Base-by-base conservation (phyloP, 2,888 invertebrate genomes). In the Eristalinus aeneus region DNA sequence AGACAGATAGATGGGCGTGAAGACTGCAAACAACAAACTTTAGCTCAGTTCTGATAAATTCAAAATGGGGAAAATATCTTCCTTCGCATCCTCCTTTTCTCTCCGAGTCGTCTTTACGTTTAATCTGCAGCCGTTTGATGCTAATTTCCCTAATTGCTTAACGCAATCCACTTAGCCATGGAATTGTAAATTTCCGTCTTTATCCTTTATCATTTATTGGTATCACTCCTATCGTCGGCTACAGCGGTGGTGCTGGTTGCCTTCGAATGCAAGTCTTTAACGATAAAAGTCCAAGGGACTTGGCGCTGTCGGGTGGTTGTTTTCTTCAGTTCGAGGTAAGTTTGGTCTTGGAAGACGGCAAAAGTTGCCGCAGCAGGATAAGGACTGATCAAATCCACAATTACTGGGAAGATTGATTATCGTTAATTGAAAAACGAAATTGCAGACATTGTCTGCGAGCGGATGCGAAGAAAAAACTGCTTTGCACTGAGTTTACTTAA, bases 101-200 rank as follows among this genome's bases (percentile, higher is more conserved):
- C 31, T 12, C 67, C 68, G 11, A 46, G 36, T 60, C 36, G 54
- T 73, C 72, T 81, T 80, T 81, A 63, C 67, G 61, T 72, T 81
- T 81, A 85, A 85, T 81, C 85, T 80, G 68, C 75, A 82, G 77
- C 82, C 79, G 83, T 88, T 88, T 79, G 74, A 83, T 83, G 84
- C 77, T 82, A 88, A 88, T 88, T 88, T 81, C 73, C 83, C 78
- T 88, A 88, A 88, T 88, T 84, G 83, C 77, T 85, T 78, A 85
- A 88, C 87, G 87, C 84, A 85, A 88, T 88, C 84, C 88, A 84
- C 78, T 85, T 88, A 85, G 78, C 77, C 73, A 63, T 67, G 84
- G 80, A 84, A 87, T 88, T 74, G 74, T 80, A 84, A 84, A 84
- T 79, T 80, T 84, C 58, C 80, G 80, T 80, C 75, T 80, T 84